Conservation (phyloP, 2,113 vertebrate species). For the Gymnorhina tibicen region DNA sequence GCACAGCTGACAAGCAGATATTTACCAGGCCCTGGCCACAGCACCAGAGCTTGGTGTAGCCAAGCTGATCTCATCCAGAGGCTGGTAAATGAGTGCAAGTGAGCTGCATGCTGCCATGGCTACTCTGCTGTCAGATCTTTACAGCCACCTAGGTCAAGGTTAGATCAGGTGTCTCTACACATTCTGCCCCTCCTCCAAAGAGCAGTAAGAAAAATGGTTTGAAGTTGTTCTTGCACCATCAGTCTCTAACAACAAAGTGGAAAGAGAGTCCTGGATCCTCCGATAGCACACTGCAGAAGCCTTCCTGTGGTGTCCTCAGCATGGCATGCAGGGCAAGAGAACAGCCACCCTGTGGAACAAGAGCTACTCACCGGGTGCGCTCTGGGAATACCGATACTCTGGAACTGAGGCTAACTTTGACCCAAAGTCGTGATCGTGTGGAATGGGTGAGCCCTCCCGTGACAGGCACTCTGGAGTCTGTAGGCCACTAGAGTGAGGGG, state of each 20-base stretch:
- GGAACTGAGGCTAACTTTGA: constrained; percentile 92
- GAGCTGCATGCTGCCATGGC: not conserved
- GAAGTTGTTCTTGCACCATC: not conserved
- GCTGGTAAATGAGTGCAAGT: not conserved
- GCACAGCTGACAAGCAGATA: not conserved
- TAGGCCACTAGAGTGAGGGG: constrained; percentile 89
- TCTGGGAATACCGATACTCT: constrained; percentile 95
- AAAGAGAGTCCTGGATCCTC: not conserved
- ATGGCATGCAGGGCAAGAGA: rapidly evolving
- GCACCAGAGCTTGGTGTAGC: not conserved
- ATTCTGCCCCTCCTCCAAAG: not conserved
- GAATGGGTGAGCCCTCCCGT: constrained; percentile 91
- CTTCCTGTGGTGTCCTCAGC: not conserved
- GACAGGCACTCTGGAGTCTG: constrained; percentile 97
- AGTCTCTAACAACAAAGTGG: not conserved
- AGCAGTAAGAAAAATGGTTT: not conserved
- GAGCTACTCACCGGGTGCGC: constrained; percentile 86
- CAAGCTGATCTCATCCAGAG: not conserved
- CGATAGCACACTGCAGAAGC: not conserved
- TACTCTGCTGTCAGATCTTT: not conserved
- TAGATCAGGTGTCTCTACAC: not conserved
- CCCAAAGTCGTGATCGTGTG: constrained; percentile 90
- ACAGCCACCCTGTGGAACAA: not conserved
- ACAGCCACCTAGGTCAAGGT: not conserved
- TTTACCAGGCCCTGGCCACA: not conserved